A percentile compares a stretch with the other conserved stretches of the same genome.
Evolutionary conservation across 2,888 invertebrate species (phyloP).

Genomic region (Mythimna pallens): DNA sequence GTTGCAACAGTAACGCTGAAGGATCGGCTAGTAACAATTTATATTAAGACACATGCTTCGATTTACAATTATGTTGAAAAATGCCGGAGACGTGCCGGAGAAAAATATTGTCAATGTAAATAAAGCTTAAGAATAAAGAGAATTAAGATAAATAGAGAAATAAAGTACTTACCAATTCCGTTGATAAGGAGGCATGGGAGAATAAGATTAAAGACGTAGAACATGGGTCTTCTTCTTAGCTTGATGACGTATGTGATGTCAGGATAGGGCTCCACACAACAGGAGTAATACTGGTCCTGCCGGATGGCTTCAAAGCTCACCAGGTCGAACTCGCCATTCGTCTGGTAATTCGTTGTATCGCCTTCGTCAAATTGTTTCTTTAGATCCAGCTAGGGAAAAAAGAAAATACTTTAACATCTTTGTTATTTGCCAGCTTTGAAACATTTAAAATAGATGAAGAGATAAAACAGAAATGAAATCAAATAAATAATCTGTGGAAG

Average conservation of each 20-base stretch:
- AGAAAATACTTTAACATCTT: background rate
- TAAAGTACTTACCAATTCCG: slow-evolving; percentile 92
- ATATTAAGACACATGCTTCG: background rate
- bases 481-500: background rate
- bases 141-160: no score
- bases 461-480: background rate
- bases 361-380: slow-evolving; percentile 95
- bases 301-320: slow-evolving; percentile 94
- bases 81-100: no score
- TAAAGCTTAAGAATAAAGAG: background rate
- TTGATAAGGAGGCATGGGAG: slow-evolving; percentile 96
- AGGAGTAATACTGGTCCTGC: slow-evolving; percentile 94
- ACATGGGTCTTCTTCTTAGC: slow-evolving; percentile 94
- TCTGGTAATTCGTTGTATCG: slow-evolving; percentile 96
- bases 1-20: background rate
- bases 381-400: slow-evolving; percentile 91
- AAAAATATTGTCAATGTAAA: background rate
- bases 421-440: background rate
- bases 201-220: slow-evolving; percentile 96
- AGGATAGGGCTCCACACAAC: slow-evolving; percentile 95
- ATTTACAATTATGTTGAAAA: background rate
- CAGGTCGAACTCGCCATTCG: slow-evolving; percentile 97
- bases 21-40: background rate
- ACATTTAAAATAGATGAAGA: background rate
- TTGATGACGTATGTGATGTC: slow-evolving; percentile 96